These are phyloP conservation scores for Ptiloglossa arizonensis DNA, from an alignment of 1,140 invertebrate species.

Conservation along the genomic window DNA sequence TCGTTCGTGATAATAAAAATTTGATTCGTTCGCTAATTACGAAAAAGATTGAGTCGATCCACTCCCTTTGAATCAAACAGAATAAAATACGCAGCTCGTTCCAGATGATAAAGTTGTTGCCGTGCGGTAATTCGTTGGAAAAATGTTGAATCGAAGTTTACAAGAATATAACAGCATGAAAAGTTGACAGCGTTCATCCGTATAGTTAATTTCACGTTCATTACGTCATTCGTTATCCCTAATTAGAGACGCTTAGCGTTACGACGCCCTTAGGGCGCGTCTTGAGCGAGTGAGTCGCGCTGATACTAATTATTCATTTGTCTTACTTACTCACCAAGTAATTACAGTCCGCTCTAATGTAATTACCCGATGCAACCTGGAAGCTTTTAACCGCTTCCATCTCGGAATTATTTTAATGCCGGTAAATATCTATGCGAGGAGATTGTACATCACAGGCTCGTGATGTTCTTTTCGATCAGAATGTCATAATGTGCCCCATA, in stretches of 20 bases:
- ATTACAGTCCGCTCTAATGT: slow-evolving; percentile 54
- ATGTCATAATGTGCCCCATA: background rate
- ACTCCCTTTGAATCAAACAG: too few relatives aligned
- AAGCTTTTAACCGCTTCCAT: background rate
- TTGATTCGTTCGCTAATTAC: too few relatives aligned
- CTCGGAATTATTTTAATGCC: background rate
- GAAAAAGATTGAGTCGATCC: too few relatives aligned
- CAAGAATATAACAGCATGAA: slow-evolving; percentile 42
- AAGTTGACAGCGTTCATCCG: slow-evolving; percentile 42
- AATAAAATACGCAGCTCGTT: too few relatives aligned
- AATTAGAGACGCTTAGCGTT: slow-evolving; percentile 75
- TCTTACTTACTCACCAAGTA: slow-evolving; percentile 57
- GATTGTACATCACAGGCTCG: background rate
- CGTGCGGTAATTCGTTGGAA: background rate
- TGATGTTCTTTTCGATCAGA: background rate
- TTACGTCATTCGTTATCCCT: slow-evolving; percentile 73
- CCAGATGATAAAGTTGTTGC: background rate
- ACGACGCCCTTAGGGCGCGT: slow-evolving; percentile 54
- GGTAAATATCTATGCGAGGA: background rate
- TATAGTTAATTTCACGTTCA: slow-evolving; percentile 70
- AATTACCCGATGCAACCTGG: slow-evolving; percentile 29
- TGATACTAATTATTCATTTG: slow-evolving; percentile 69
- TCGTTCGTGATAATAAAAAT: too few relatives aligned
- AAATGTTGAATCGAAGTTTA: background rate
- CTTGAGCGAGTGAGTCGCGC: slow-evolving; percentile 37